Conservation (phyloP, 2,888 invertebrate genomes). For the Phortica okadai region DNA sequence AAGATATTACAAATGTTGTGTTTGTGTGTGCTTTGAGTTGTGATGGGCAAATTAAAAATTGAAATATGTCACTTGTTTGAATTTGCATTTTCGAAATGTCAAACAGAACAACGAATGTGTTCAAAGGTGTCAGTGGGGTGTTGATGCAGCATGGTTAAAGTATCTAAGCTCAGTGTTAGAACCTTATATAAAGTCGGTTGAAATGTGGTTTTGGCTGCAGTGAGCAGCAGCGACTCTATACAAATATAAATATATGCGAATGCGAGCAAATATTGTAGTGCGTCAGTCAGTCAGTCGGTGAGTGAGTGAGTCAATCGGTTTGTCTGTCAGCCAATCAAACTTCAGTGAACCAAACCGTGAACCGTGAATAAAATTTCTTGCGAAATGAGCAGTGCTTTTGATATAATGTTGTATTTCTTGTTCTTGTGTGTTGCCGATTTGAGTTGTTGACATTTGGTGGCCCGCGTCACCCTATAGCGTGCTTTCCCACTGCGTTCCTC, state of each 20-base stretch:
- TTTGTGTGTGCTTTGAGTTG: too few relatives aligned
- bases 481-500: conserved; percentile 42
- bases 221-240: too few relatives aligned
- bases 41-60: conserved; percentile 52
- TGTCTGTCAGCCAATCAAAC: conserved; percentile 4
- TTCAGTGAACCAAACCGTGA: conserved; percentile 19
- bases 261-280: conserved; percentile 7
- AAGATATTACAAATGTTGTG: not conserved
- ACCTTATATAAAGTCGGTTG: too few relatives aligned
- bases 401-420: conserved; percentile 42
- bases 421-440: not conserved
- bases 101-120: not conserved
- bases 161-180: too few relatives aligned
- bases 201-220: too few relatives aligned
- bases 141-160: not conserved
- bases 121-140: conserved; percentile 13
- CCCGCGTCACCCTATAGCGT: conserved; percentile 37
- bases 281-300: not conserved
- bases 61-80: conserved; percentile 51
- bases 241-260: not conserved
- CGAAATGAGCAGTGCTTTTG: conserved; percentile 60
- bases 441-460: conserved; percentile 29
- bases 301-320: not conserved
- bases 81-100: conserved; percentile 43
- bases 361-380: conserved; percentile 20